A percentile compares a stretch with the other conserved stretches of the same genome.
Conservation (phyloP, 1,140 invertebrate genomes). For the Luehdorfia chinensis region DNA sequence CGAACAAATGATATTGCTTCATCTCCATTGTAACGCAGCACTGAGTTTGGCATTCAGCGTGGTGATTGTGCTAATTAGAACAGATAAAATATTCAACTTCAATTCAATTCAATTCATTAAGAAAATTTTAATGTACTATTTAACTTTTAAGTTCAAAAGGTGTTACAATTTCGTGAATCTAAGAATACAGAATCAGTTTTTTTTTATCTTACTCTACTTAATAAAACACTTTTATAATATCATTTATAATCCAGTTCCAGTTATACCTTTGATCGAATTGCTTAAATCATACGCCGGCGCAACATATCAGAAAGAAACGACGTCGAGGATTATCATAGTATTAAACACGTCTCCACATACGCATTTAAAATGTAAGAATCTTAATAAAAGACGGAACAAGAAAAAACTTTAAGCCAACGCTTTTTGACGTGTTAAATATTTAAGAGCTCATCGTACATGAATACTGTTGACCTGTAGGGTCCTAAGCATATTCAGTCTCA, state of each 20-base stretch:
- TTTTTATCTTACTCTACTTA: no score
- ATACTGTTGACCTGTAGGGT: constrained; percentile 46
- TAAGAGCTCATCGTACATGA: constrained; percentile 39
- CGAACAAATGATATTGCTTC: not conserved
- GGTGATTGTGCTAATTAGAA: no score
- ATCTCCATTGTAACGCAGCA: not conserved
- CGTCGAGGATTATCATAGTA: not conserved
- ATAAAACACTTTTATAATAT: no score
- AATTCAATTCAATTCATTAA: no score
- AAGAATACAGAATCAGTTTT: no score
- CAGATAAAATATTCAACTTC: no score
- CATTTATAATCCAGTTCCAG: no score
- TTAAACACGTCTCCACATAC: constrained; percentile 3
- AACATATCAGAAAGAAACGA: constrained; percentile 11
- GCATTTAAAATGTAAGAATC: constrained; percentile 2
- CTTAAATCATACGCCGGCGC: constrained; percentile 1
- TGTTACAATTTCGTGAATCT: no score
- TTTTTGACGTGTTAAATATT: constrained; percentile 46
- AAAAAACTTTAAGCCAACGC: constrained; percentile 27
- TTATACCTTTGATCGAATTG: constrained; percentile 13
- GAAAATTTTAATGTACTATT: no score
- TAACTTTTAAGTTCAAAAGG: no score
- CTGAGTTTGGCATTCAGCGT: not conserved
- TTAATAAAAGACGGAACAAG: constrained; percentile 19
- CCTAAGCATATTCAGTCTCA: constrained; percentile 33